A percentile compares a stretch with the other conserved stretches of the same genome.
phyloP scores from a whole-genome alignment of 1,140 invertebrate species.

The Drosophila obscura region DNA sequence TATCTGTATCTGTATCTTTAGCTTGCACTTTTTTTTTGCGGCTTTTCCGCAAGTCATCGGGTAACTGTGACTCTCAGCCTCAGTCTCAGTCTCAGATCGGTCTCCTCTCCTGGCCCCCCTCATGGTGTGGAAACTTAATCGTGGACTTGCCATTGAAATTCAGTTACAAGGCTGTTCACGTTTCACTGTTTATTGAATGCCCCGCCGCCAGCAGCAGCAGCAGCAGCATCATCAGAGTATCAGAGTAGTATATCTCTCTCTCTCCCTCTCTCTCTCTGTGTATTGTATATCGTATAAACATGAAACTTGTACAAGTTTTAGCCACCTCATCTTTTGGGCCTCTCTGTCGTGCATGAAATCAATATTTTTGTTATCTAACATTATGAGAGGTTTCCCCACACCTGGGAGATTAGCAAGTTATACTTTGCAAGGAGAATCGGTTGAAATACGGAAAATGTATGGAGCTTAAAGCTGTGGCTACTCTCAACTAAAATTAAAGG shows the following conservation, averaged over 20 bases:
- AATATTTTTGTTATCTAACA: conserved; percentile 36
- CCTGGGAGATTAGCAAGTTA: not conserved
- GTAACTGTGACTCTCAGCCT: conserved; percentile 69
- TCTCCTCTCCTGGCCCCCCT: conserved; percentile 22
- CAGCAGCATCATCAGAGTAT: too few species aligned
- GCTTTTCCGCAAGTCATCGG: conserved; percentile 83
- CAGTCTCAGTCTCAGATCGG: conserved; percentile 58
- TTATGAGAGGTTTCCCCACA: conserved; percentile 1
- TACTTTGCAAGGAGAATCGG: not conserved
- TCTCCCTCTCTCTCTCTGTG: not conserved
- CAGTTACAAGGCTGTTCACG: conserved; percentile 82
- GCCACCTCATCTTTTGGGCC: conserved; percentile 43
- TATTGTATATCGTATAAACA: conserved; percentile 25
- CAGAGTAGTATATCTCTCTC: conserved; percentile 7
- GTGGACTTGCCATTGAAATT: conserved; percentile 83
- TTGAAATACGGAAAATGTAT: too few species aligned
- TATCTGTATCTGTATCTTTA: conserved; percentile 43
- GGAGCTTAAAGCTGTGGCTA: too few species aligned
- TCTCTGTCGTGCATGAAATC: conserved; percentile 48
- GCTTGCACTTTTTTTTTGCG: conserved; percentile 66
- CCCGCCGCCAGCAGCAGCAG: conserved; percentile 3
- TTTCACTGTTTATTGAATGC: conserved; percentile 72
- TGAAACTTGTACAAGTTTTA: conserved; percentile 32
- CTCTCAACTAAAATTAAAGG: too few species aligned
- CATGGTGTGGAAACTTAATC: conserved; percentile 70